Evolutionary conservation across 2,797 vertebrate genomes (phyloP).

Genomic region (Pangasius macronema): DNA sequence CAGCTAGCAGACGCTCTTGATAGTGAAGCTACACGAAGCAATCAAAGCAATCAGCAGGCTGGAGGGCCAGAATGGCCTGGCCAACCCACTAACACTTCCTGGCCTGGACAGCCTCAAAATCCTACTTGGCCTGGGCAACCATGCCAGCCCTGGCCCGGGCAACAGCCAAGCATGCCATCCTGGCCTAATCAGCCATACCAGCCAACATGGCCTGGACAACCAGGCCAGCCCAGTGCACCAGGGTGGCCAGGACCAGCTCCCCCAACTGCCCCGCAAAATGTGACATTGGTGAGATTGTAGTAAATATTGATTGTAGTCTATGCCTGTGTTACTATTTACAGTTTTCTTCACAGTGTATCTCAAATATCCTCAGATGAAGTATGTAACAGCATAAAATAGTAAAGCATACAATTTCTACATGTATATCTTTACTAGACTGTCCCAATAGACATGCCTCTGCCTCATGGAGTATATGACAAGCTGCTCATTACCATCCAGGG

Average conservation of each 20-base stretch:
- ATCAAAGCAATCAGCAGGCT: constrained; percentile 17
- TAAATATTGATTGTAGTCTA: background rate
- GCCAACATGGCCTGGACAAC: constrained; percentile 44
- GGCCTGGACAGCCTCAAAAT: constrained; percentile 34
- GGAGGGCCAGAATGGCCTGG: constrained; percentile 41
- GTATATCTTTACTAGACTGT: constrained; percentile 52
- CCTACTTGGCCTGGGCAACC: constrained; percentile 44
- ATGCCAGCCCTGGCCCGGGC: constrained; percentile 31
- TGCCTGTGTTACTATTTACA: background rate
- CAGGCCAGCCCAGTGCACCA: constrained; percentile 48
- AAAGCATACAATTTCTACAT: background rate
- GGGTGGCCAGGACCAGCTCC: constrained; percentile 48
- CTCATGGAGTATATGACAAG: constrained; percentile 54
- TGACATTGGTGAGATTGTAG: constrained; percentile 48
- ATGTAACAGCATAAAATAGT: background rate
- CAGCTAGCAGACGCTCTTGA: constrained; percentile 61
- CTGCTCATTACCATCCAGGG: constrained; percentile 62
- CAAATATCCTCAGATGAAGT: background rate
- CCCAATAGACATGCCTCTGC: constrained; percentile 54
- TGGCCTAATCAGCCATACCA: constrained; percentile 37
- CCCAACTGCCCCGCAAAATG: constrained; percentile 42
- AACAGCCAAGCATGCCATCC: constrained; percentile 13
- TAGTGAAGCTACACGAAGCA: constrained; percentile 11
- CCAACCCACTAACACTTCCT: constrained; percentile 21
- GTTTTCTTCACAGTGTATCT: background rate